Evolutionary conservation across 2,888 invertebrate species (phyloP), one percentile per base, ranked within the genome.

Genomic region (Cancer borealis): DNA sequence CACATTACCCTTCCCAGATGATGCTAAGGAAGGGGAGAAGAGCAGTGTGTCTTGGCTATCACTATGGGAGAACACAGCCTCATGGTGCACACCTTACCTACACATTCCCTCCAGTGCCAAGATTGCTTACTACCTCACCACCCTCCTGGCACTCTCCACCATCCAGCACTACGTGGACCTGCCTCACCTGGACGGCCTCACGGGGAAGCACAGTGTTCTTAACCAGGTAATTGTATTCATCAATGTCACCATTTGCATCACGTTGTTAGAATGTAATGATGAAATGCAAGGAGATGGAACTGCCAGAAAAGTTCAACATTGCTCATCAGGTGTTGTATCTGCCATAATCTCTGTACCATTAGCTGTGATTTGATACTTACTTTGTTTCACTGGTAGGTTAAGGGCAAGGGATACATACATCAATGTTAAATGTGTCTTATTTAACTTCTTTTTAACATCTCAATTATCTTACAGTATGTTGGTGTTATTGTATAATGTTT

Each of bases 191-290:
- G 93, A 94, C 30, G 47, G 60, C 39, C 39, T 95, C 5, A 95
- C 95, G 3, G 94, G 94, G 14, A 95, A 93, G 39, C 47, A 94
- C 26, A 95, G 95, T 49, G 89, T 93, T 39, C 90, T 95, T 3
- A 95, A 95, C 92, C 93, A 93, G 94, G 95, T 95, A 73, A 73
- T 39, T 84, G 39, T 84, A 73, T 8, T 60, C 39, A 84, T 84
- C 26, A 14, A 14, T 54, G 54, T 54, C 17, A 14, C 54, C 17
- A 39, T 39, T 39, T 39, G 39, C 39, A 60, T 60, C 60, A 60
- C 17, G 60, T 60, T 60, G 17, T 60, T 21, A 39, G 39, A 39
- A 21, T 60, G 54, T 17, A 17, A 60, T 60, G 60, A 21, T 21
- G 17, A 21, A 54, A 12, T 17, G 60, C n/a, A 4, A 79, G 26